Percentiles rank a stretch among this genome's conserved stretches.
These are phyloP conservation scores for Abrostola tripartita DNA, from an alignment of 2,888 invertebrate genomes.

Conservation along the genomic window DNA sequence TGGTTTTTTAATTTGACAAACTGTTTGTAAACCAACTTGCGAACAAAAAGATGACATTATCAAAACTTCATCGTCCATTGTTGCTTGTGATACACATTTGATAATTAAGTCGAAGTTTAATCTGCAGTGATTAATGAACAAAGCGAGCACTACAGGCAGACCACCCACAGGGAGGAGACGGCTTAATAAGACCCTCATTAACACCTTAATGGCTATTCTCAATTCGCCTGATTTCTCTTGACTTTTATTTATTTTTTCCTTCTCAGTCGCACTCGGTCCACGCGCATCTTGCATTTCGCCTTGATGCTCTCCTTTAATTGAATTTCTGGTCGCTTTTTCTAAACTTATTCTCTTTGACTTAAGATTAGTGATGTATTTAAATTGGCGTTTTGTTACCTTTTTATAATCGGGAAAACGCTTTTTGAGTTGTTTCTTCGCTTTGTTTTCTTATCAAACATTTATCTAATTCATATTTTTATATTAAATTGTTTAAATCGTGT, in stretches of 20 bases:
- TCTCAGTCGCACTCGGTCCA: constrained; percentile 68
- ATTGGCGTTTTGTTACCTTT: constrained; percentile 86
- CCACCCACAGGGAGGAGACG: constrained; percentile 87
- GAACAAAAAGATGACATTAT: constrained; percentile 53
- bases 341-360: constrained; percentile 87
- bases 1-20: constrained; percentile 13
- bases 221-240: constrained; percentile 85
- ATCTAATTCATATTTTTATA: constrained; percentile 65
- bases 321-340: constrained; percentile 84
- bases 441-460: constrained; percentile 69
- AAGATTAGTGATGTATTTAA: constrained; percentile 87
- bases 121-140: constrained; percentile 84
- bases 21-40: constrained; percentile 24
- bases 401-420: constrained; percentile 71
- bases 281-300: constrained; percentile 69
- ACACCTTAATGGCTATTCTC: constrained; percentile 88
- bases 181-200: constrained; percentile 88
- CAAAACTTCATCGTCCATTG: constrained; percentile 64
- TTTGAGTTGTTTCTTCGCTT: constrained; percentile 58
- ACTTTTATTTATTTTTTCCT: constrained; percentile 82
- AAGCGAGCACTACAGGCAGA: constrained; percentile 79
- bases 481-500: constrained; percentile 74
- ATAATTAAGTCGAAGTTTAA: constrained; percentile 82
- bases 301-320: constrained; percentile 81
- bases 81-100: constrained; percentile 73